Conservation (phyloP, 2,113 vertebrate genomes). For the Scatophagus argus region DNA sequence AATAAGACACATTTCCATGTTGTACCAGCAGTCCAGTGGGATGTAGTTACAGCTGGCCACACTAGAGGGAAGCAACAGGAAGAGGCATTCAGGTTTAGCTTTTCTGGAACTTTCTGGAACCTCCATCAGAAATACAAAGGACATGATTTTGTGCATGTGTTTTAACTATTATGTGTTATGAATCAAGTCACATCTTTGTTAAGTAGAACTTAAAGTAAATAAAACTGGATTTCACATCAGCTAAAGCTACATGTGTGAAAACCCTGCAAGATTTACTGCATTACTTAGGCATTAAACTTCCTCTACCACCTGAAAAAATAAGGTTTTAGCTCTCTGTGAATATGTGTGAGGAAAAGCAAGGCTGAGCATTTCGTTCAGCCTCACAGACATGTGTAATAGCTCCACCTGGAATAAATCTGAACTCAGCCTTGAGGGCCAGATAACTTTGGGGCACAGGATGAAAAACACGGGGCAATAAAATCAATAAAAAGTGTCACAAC, state of each 20-base stretch:
- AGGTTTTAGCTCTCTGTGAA: neutral
- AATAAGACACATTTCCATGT: neutral
- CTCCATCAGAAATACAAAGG: constrained; percentile 1
- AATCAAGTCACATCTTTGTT: constrained; percentile 12
- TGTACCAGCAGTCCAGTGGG: neutral
- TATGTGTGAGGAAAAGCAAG: neutral
- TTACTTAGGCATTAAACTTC: constrained; percentile 19
- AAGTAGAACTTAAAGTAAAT: neutral
- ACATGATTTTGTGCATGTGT: neutral
- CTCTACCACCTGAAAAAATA: constrained; percentile 36
- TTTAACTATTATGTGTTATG: neutral
- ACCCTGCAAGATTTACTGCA: constrained; percentile 22
- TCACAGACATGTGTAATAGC: neutral
- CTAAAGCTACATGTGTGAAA: constrained; percentile 11
- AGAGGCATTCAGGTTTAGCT: neutral
- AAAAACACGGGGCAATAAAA: constrained; percentile 2
- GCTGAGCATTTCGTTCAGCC: neutral
- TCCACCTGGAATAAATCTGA: neutral
- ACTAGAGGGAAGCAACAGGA: constrained; percentile 62
- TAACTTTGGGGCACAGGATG: neutral
- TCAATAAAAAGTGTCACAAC: neutral
- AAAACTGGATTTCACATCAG: constrained; percentile 9
- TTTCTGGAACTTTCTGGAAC: constrained; percentile 51
- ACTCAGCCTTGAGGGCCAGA: neutral
- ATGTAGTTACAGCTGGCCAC: constrained; percentile 40